Evolutionary conservation across 2,888 invertebrate genomes (phyloP).

Genomic region (Amaurobius ferox): DNA sequence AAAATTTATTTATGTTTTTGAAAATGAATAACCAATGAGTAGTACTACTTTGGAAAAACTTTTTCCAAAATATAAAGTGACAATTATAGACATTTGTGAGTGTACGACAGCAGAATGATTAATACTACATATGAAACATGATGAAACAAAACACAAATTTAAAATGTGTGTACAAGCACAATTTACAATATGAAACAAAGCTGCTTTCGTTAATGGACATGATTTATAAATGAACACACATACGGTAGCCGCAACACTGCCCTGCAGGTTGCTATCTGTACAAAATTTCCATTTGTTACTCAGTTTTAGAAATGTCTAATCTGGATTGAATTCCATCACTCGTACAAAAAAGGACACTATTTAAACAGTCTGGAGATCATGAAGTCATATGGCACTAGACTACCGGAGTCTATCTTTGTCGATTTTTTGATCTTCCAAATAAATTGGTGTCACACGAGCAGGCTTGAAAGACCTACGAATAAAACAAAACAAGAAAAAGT

Average conservation of each 20-base stretch:
- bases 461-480: constrained; percentile 77
- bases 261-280: constrained; percentile 1
- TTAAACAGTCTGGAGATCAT: constrained; percentile 5
- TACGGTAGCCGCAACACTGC: background rate
- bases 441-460: constrained; percentile 77
- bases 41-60: too few species aligned
- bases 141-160: background rate
- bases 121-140: background rate
- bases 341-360: background rate
- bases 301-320: background rate
- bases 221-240: background rate
- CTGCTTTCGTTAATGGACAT: background rate
- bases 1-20: too few species aligned
- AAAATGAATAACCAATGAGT: too few species aligned
- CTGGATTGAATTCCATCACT: background rate
- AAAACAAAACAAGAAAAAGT: constrained; percentile 31
- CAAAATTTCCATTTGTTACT: background rate
- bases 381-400: constrained; percentile 45
- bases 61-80: too few species aligned
- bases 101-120: too few species aligned
- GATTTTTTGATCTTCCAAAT: constrained; percentile 76
- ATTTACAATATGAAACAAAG: constrained; percentile 1
- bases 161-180: background rate
- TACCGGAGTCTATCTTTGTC: constrained; percentile 74
- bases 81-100: too few species aligned